Conservation (phyloP, 2,797 vertebrate genomes). For the Hoplostethus atlanticus region DNA sequence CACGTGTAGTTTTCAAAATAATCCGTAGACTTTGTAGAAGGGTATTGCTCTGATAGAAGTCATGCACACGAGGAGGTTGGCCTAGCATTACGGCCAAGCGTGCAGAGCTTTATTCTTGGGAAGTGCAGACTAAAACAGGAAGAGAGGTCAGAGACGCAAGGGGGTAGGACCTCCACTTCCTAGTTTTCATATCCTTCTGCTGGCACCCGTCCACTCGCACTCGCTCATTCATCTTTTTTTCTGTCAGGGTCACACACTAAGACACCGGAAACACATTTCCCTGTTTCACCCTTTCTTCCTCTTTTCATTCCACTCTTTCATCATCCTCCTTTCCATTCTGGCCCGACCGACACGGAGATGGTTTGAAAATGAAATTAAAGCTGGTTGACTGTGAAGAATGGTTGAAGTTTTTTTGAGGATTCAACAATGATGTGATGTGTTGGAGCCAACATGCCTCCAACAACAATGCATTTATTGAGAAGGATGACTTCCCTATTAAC, state of each 20-base stretch:
- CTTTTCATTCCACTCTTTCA: conserved; percentile 72
- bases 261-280: conserved; percentile 60
- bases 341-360: conserved; percentile 6
- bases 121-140: conserved; percentile 75
- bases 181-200: conserved; percentile 80
- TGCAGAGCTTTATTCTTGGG: conserved; percentile 18
- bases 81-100: background rate
- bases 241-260: conserved; percentile 13
- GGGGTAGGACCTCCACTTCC: conserved; percentile 87
- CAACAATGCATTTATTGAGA: conserved; percentile 51
- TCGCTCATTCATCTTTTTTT: conserved; percentile 86
- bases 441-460: conserved; percentile 7
- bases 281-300: conserved; percentile 38
- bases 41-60: background rate
- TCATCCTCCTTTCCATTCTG: conserved; percentile 22
- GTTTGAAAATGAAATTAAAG: background rate
- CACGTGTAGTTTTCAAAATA: background rate
- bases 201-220: conserved; percentile 72
- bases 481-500: conserved; percentile 25
- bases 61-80: background rate
- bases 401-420: background rate
- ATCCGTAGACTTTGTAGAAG: background rate
- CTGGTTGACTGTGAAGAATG: conserved; percentile 4
- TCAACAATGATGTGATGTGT: background rate
- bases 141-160: conserved; percentile 71